Conservation (phyloP, 2,888 invertebrate species). For the Atherix ibis region DNA sequence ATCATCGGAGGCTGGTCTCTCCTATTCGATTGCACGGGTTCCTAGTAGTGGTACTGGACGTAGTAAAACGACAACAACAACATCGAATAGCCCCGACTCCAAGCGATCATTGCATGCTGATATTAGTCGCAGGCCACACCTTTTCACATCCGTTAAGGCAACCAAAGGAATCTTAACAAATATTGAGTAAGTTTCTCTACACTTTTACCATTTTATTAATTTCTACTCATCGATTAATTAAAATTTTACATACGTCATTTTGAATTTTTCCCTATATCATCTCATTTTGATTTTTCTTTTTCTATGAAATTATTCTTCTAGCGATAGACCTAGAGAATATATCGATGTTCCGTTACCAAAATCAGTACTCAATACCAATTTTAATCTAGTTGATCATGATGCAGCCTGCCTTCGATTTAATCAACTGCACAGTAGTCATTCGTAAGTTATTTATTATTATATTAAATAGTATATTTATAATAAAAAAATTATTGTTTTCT, state of each 20-base stretch:
- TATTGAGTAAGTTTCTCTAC: constrained; percentile 10
- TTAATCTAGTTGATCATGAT: constrained; percentile 31
- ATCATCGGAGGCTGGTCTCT: constrained; percentile 28
- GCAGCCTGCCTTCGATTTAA: constrained; percentile 38
- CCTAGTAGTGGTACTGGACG: constrained; percentile 21
- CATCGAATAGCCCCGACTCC: constrained; percentile 12
- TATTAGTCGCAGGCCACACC: constrained; percentile 4
- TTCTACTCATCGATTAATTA: too few relatives aligned
- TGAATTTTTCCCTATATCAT: too few relatives aligned
- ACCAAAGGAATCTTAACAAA: constrained; percentile 10
- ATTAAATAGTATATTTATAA: too few relatives aligned
- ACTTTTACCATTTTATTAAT: too few relatives aligned
- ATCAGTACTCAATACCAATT: constrained; percentile 25
- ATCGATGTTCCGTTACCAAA: constrained; percentile 33
- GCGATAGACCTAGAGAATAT: constrained; percentile 28
- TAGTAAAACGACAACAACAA: constrained; percentile 16
- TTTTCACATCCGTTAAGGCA: constrained; percentile 9
- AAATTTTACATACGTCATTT: too few relatives aligned
- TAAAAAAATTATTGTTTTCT: too few relatives aligned
- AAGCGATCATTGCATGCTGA: constrained; percentile 6
- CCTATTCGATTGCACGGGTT: constrained; percentile 26
- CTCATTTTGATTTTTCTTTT: too few relatives aligned
- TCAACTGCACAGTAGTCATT: constrained; percentile 26
- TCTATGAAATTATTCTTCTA: constrained; percentile 15
- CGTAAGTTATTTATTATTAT: constrained; percentile 10